These are phyloP conservation scores for Parazoanthus atlanticus DNA, from an alignment of 92 coral and sea anemone genomes.

Conservation along the genomic window DNA sequence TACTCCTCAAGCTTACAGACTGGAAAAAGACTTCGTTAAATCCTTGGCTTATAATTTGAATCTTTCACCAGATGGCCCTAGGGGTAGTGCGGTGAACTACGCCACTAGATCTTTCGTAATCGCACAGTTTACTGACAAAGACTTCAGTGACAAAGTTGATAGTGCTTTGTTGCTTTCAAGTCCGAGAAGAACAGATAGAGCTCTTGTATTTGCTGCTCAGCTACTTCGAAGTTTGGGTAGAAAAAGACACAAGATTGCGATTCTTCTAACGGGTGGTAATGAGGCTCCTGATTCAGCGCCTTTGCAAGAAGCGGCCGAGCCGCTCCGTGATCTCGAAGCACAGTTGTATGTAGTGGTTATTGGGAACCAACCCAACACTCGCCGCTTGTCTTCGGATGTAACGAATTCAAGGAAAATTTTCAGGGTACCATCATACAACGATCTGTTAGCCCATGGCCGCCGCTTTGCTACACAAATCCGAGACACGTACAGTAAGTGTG, in stretches of 20 bases:
- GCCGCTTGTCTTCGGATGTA: slow-evolving; percentile 12
- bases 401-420: slow-evolving; percentile 29
- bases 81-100: slow-evolving; percentile 10
- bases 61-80: slow-evolving; percentile 52
- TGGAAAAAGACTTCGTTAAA: slow-evolving; percentile 71
- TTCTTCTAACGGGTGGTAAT: slow-evolving; percentile 53
- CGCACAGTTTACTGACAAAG: neutral
- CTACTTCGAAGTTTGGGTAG: slow-evolving; percentile 18
- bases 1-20: slow-evolving; percentile 61
- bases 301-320: slow-evolving; percentile 39
- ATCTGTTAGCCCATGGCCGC: neutral
- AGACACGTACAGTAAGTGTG: slow-evolving; percentile 23
- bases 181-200: slow-evolving; percentile 26
- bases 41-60: slow-evolving; percentile 57
- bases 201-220: slow-evolving; percentile 12
- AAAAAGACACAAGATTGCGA: slow-evolving; percentile 40
- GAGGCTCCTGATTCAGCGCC: slow-evolving; percentile 20
- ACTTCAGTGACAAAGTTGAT: neutral
- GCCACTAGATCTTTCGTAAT: slow-evolving; percentile 17
- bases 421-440: slow-evolving; percentile 25
- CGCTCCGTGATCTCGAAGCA: slow-evolving; percentile 46
- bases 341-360: slow-evolving; percentile 53
- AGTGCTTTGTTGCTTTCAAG: neutral
- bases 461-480: slow-evolving; percentile 14
- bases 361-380: slow-evolving; percentile 31